These are phyloP conservation scores for Lysandra coridon DNA, from an alignment of 2,888 invertebrate genomes.

Conservation along the genomic window DNA sequence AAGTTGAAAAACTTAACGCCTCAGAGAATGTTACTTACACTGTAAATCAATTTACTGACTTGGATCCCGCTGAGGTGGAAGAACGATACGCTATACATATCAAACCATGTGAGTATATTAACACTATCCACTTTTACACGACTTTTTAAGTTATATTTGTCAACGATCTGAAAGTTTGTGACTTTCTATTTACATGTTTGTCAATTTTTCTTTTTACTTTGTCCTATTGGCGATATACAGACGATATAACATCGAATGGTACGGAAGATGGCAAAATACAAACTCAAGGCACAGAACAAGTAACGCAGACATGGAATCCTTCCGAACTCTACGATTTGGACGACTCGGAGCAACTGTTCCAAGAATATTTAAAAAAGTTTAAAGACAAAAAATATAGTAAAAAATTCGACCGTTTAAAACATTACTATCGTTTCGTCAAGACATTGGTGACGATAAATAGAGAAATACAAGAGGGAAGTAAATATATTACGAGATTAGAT, in stretches of 20 bases:
- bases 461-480: not conserved
- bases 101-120: conserved; percentile 8
- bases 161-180: not conserved
- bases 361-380: not conserved
- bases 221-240: not conserved
- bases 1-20: conserved; percentile 18
- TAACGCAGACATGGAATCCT: not conserved
- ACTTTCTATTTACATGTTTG: too few relatives aligned
- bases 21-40: not conserved
- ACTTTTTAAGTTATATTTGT: not conserved
- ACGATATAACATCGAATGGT: not conserved
- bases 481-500: not conserved
- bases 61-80: not conserved
- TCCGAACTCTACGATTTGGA: not conserved
- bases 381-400: conserved; percentile 4
- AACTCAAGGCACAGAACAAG: not conserved
- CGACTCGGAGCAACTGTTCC: not conserved
- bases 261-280: not conserved
- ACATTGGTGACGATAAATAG: conserved; percentile 4
- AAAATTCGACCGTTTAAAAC: conserved; percentile 11
- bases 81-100: conserved; percentile 4
- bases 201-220: too few relatives aligned
- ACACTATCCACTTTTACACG: too few relatives aligned
- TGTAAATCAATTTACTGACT: conserved; percentile 2
- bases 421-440: conserved; percentile 20